Conservation (phyloP, 2,113 vertebrate species). For the Misgurnus anguillicaudatus region DNA sequence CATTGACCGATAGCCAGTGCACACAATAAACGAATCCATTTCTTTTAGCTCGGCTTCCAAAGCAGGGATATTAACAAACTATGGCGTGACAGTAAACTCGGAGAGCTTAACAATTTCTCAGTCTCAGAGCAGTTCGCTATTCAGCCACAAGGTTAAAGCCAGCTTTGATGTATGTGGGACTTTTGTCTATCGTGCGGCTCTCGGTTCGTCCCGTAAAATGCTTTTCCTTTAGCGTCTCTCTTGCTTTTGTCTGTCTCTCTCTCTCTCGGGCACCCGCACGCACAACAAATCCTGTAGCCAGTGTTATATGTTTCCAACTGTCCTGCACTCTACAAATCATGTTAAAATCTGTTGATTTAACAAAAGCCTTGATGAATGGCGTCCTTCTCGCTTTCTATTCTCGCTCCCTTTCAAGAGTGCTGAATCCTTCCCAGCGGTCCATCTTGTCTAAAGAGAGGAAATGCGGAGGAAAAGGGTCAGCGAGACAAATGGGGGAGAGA, state of each 20-base stretch:
- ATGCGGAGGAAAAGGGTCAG: slow-evolving; percentile 15
- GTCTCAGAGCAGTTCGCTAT: slow-evolving; percentile 37
- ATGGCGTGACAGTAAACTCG: slow-evolving; percentile 21
- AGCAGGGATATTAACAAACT: slow-evolving; percentile 36
- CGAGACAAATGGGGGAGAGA: slow-evolving; percentile 27
- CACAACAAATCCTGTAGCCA: neutral
- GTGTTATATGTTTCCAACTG: slow-evolving; percentile 8
- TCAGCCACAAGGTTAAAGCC: slow-evolving; percentile 36
- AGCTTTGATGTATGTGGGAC: slow-evolving; percentile 33
- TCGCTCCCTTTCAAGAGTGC: slow-evolving; percentile 18
- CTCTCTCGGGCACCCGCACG: neutral
- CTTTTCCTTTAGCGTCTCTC: neutral
- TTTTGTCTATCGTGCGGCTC: slow-evolving; percentile 29
- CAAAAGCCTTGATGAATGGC: slow-evolving; percentile 28
- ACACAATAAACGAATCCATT: slow-evolving; percentile 42
- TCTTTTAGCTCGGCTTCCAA: slow-evolving; percentile 32
- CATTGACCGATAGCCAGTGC: slow-evolving; percentile 34
- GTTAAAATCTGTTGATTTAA: slow-evolving; percentile 40
- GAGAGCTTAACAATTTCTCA: slow-evolving; percentile 38
- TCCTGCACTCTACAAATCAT: neutral
- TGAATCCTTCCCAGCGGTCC: slow-evolving; percentile 26
- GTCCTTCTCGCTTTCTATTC: neutral
- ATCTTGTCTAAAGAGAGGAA: slow-evolving; percentile 21
- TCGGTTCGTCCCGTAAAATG: slow-evolving; percentile 18
- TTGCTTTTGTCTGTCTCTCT: neutral